Conservation (phyloP, 2,113 vertebrate species). For the Tenebrosternarchus preto region DNA sequence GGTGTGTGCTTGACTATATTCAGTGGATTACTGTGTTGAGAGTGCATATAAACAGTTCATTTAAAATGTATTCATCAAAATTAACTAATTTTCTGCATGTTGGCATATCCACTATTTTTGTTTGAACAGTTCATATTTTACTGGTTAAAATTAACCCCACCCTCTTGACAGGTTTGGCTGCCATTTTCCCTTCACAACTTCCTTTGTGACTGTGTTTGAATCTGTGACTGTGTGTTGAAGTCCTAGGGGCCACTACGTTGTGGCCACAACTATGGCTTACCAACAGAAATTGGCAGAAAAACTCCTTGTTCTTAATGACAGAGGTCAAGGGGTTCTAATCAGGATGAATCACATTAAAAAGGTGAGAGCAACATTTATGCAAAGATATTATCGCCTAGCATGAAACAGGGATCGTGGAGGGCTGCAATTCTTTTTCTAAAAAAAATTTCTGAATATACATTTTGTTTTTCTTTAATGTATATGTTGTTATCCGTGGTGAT, state of each 20-base stretch:
- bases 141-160: background rate
- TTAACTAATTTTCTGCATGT: too few species aligned
- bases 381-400: background rate
- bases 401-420: background rate
- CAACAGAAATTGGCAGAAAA: slow-evolving; percentile 93
- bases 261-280: slow-evolving; percentile 74
- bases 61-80: too few species aligned
- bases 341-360: slow-evolving; percentile 92
- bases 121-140: too few species aligned
- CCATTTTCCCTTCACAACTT: background rate
- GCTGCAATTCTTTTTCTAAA: background rate
- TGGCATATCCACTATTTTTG: too few species aligned
- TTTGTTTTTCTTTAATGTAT: background rate
- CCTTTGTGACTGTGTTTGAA: background rate
- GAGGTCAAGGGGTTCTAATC: slow-evolving; percentile 85
- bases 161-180: background rate
- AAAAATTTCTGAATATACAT: background rate
- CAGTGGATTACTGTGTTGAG: too few species aligned
- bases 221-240: background rate
- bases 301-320: slow-evolving; percentile 86
- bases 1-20: too few species aligned
- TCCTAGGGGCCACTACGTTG: background rate
- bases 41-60: too few species aligned
- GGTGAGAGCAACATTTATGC: slow-evolving; percentile 71
- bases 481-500: background rate